Conservation (phyloP, 2,888 invertebrate species). For the Drosophila meridionalis region DNA sequence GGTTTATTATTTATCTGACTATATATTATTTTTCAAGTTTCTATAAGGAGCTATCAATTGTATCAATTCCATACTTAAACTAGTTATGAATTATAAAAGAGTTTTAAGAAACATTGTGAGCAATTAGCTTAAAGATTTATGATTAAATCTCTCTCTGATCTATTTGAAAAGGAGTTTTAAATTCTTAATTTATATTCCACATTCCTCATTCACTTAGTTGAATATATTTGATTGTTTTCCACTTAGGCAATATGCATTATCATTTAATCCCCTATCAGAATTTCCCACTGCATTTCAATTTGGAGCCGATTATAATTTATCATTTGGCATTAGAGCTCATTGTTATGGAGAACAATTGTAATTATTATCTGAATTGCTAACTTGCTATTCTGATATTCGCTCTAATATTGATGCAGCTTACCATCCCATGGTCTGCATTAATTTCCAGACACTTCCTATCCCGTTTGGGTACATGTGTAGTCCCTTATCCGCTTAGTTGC, state of each 20-base stretch:
- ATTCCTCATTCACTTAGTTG: too few relatives aligned
- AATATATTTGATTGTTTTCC: background rate
- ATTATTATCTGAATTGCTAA: slow-evolving; percentile 12
- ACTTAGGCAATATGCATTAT: background rate
- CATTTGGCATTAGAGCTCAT: background rate
- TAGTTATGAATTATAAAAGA: background rate
- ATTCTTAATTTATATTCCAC: too few relatives aligned
- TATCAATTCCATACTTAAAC: background rate
- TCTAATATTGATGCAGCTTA: slow-evolving; percentile 9
- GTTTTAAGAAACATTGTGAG: background rate
- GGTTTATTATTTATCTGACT: too few relatives aligned
- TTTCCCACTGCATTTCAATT: slow-evolving; percentile 4
- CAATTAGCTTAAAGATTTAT: background rate
- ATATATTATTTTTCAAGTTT: too few relatives aligned
- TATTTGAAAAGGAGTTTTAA: background rate
- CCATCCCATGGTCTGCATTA: background rate
- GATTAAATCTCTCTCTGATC: background rate
- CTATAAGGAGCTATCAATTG: too few relatives aligned
- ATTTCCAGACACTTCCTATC: background rate
- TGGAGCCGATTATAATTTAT: background rate
- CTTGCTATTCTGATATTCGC: slow-evolving; percentile 6
- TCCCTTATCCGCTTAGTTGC: slow-evolving; percentile 21
- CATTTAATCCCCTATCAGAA: background rate
- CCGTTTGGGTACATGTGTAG: slow-evolving; percentile 28
- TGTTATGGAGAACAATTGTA: slow-evolving; percentile 2